Evolutionary conservation across 2,888 invertebrate genomes (phyloP).

Genomic region (Phyllotreta striolata): DNA sequence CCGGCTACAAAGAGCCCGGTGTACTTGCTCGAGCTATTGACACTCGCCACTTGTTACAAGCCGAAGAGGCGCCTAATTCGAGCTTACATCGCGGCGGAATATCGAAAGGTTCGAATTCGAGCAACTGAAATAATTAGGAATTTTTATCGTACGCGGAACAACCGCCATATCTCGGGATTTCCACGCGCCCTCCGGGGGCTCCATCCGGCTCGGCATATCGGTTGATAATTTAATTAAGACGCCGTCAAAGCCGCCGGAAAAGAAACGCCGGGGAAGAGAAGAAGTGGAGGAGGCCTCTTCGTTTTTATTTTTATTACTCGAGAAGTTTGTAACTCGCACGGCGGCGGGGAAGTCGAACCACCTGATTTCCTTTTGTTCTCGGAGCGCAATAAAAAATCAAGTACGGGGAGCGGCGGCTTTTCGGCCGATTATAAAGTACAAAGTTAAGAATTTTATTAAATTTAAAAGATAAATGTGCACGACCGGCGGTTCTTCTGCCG

Average conservation of each 20-base stretch:
- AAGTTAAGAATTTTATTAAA: too few species aligned
- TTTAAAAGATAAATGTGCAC: too few species aligned
- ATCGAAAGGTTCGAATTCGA: too few species aligned
- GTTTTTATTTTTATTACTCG: slow-evolving; percentile 56
- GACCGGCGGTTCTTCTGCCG: too few species aligned
- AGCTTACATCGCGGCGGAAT: too few species aligned
- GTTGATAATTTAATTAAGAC: slow-evolving; percentile 63
- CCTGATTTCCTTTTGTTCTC: slow-evolving; percentile 50
- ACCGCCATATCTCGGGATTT: not conserved
- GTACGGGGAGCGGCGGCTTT: slow-evolving; percentile 6
- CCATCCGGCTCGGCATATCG: slow-evolving; percentile 59
- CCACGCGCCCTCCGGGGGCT: slow-evolving; percentile 5
- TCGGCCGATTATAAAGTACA: too few species aligned
- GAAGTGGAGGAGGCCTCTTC: too few species aligned
- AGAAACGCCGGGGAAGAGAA: too few species aligned
- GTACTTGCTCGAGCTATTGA: slow-evolving; percentile 43
- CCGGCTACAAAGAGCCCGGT: slow-evolving; percentile 56
- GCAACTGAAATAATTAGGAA: too few species aligned
- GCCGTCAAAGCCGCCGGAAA: slow-evolving; percentile 49
- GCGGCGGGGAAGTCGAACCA: slow-evolving; percentile 40
- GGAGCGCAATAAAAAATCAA: slow-evolving; percentile 36
- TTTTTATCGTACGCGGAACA: too few species aligned
- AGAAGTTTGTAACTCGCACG: slow-evolving; percentile 49
- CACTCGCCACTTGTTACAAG: slow-evolving; percentile 36
- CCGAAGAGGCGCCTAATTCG: not conserved